Conservation (phyloP, 1,140 invertebrate species). For the Eciton burchellii region DNA sequence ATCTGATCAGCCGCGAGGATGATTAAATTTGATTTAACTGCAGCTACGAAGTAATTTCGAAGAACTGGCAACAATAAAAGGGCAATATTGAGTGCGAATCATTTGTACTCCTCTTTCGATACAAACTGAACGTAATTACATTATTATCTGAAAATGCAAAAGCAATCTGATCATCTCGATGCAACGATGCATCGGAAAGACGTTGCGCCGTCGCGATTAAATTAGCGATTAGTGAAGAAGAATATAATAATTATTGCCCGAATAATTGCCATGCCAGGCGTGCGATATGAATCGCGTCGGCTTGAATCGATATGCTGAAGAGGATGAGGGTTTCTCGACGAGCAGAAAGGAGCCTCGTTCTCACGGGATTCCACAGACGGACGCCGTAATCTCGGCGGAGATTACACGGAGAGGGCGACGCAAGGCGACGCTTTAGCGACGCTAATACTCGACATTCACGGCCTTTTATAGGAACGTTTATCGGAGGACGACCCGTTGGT, state of each 20-base stretch:
- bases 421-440: conserved; percentile 59
- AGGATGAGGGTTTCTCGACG: conserved; percentile 11
- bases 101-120: not conserved
- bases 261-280: conserved; percentile 29
- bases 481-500: conserved; percentile 41
- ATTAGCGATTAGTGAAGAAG: conserved; percentile 47
- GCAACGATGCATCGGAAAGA: not conserved
- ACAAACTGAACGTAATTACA: not conserved
- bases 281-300: conserved; percentile 29
- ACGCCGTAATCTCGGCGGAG: conserved; percentile 69
- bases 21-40: too few relatives aligned
- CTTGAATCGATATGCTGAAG: conserved; percentile 46
- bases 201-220: conserved; percentile 16
- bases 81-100: too few relatives aligned
- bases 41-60: too few relatives aligned
- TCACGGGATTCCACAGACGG: conserved; percentile 37
- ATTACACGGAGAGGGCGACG: conserved; percentile 52
- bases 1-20: too few relatives aligned
- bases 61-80: too few relatives aligned
- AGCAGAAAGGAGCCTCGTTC: conserved; percentile 10
- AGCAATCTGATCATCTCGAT: not conserved
- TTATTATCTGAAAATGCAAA: not conserved
- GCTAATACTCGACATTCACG: conserved; percentile 64
- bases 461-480: conserved; percentile 63
- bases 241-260: conserved; percentile 34